Evolutionary conservation across 2,113 vertebrate species (phyloP).

Genomic region (Cepphus grylle): DNA sequence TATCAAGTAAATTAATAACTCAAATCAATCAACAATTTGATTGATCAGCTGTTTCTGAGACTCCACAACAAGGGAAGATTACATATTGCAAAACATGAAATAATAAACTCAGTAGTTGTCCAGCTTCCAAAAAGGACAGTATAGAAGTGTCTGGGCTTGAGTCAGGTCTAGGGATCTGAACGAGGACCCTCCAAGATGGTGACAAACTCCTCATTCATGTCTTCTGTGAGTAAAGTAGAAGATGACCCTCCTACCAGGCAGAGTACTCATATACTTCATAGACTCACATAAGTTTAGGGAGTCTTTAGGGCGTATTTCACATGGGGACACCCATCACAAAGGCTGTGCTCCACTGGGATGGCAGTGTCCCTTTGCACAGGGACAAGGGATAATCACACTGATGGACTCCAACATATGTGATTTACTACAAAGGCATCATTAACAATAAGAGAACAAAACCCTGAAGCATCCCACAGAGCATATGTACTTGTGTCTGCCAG

Average conservation of each 20-base stretch:
- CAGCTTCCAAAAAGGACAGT: neutral
- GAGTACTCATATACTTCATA: neutral
- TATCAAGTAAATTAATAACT: constrained; percentile 66
- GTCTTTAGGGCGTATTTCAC: neutral
- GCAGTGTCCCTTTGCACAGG: neutral
- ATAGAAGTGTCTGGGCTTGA: neutral
- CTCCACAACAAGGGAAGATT: neutral
- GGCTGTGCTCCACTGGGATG: neutral
- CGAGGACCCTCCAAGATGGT: neutral
- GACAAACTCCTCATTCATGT: neutral
- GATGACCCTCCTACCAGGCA: neutral
- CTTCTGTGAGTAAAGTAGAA: neutral
- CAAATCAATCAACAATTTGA: constrained; percentile 58
- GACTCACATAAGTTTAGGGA: neutral
- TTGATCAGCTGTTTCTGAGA: neutral
- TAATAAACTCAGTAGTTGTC: neutral
- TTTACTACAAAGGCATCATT: neutral
- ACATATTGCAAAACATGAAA: neutral
- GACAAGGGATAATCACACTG: neutral
- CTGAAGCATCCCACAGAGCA: neutral
- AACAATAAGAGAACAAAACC: neutral
- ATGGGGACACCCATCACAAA: neutral
- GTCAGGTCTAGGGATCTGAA: neutral
- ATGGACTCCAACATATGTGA: neutral
- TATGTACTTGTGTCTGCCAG: too few relatives aligned